Conservation (phyloP, 2,113 vertebrate genomes). For the Epinephelus moara region DNA sequence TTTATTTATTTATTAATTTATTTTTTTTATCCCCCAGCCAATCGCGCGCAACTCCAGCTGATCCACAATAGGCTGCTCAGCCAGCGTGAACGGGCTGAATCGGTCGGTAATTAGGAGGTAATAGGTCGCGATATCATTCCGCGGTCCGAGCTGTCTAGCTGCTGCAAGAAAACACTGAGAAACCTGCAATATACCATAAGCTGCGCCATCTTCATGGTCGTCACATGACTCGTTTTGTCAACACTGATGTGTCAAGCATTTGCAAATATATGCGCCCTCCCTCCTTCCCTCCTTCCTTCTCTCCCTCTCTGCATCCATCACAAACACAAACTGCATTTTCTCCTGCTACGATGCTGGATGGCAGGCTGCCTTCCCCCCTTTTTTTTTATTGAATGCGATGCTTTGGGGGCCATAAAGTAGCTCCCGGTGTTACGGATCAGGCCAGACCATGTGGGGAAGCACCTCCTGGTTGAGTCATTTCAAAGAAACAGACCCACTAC, state of each 20-base stretch:
- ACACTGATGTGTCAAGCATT: constrained; percentile 78
- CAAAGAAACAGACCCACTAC: constrained; percentile 60
- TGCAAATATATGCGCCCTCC: constrained; percentile 62
- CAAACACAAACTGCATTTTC: constrained; percentile 57
- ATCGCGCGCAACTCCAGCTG: constrained; percentile 30
- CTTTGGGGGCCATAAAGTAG: constrained; percentile 47
- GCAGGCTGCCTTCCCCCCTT: not conserved
- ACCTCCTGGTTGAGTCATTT: constrained; percentile 76
- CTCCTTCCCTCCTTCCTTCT: constrained; percentile 27
- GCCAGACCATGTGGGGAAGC: constrained; percentile 60
- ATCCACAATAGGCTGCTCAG: constrained; percentile 28
- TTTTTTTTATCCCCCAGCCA: not conserved
- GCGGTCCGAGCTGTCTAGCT: constrained; percentile 33
- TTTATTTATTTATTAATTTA: too few relatives aligned
- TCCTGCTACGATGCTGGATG: constrained; percentile 27
- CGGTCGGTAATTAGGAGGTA: constrained; percentile 48
- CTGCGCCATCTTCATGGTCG: constrained; percentile 81
- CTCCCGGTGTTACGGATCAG: constrained; percentile 53
- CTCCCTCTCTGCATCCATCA: constrained; percentile 62
- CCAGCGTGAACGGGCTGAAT: constrained; percentile 9
- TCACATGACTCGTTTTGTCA: constrained; percentile 84
- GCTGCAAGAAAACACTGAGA: constrained; percentile 54
- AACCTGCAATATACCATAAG: constrained; percentile 72
- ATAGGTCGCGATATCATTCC: constrained; percentile 38
- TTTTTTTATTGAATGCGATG: constrained; percentile 42